These are phyloP conservation scores for Corydoras sp. DNA, from an alignment of 2,113 vertebrate species.

Conservation along the genomic window DNA sequence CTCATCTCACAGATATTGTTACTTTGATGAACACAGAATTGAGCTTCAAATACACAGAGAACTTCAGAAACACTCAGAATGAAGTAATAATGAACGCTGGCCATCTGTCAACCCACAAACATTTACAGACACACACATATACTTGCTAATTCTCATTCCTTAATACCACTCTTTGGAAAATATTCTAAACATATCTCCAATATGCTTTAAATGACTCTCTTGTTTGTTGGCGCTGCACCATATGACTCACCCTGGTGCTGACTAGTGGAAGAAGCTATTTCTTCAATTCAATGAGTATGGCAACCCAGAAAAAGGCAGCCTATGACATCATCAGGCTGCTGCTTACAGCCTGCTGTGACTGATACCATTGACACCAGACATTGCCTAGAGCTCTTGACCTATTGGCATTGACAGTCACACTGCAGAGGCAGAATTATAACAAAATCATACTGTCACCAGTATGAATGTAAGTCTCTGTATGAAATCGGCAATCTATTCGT, in stretches of 20 bases:
- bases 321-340: conserved; percentile 39
- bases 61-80: conserved; percentile 19
- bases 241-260: background rate
- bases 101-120: conserved; percentile 22
- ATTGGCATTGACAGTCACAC: conserved; percentile 9
- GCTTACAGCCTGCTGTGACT: conserved; percentile 31
- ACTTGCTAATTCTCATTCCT: conserved; percentile 1
- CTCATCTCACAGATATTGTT: background rate
- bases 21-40: background rate
- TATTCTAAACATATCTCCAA: conserved; percentile 13
- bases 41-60: conserved; percentile 14
- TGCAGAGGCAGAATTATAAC: background rate
- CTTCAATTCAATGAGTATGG: conserved; percentile 4
- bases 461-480: background rate
- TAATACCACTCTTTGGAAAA: conserved; percentile 23
- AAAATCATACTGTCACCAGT: conserved; percentile 3
- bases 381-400: conserved; percentile 8
- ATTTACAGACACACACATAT: conserved; percentile 27
- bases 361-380: conserved; percentile 25
- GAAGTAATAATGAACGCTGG: background rate
- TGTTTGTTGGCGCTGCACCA: background rate
- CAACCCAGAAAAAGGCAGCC: conserved; percentile 29
- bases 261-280: conserved; percentile 5
- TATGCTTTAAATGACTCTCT: background rate
- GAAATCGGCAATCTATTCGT: background rate